phyloP scores from a whole-genome alignment of 2,113 vertebrate genomes.

The Manacus vitellinus region DNA sequence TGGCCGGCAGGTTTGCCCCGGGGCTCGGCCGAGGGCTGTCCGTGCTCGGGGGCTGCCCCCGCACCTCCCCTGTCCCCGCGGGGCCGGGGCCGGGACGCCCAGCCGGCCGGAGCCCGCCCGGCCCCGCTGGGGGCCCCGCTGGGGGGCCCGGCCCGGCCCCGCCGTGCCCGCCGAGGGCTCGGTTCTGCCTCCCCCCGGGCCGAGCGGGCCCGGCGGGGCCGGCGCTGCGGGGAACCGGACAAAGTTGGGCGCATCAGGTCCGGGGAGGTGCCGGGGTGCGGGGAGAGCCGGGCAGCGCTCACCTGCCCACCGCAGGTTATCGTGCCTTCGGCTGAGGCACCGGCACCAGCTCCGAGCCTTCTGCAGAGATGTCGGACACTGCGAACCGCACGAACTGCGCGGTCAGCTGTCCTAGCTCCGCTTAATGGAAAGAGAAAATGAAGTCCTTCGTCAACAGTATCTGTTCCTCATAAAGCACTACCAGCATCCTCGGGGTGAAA shows the following conservation, averaged over 20 bases:
- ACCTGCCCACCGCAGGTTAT: not conserved
- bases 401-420: not conserved
- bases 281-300: not conserved
- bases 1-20: not conserved
- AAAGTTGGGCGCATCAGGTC: not conserved
- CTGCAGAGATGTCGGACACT: not conserved
- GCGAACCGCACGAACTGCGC: not conserved
- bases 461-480: not conserved
- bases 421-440: not conserved
- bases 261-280: not conserved
- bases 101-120: not conserved
- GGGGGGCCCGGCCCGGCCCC: not conserved
- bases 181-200: not conserved
- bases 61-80: not conserved
- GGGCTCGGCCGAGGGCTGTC: not conserved
- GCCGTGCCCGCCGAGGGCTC: not conserved
- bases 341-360: not conserved
- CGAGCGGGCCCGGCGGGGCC: not conserved
- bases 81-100: not conserved
- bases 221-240: not conserved
- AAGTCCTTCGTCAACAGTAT: not conserved
- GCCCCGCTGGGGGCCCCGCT: not conserved
- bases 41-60: not conserved
- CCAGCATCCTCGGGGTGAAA: not conserved
- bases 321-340: not conserved